Conservation (phyloP, 2,113 vertebrate genomes). For the Amazona vittata region DNA sequence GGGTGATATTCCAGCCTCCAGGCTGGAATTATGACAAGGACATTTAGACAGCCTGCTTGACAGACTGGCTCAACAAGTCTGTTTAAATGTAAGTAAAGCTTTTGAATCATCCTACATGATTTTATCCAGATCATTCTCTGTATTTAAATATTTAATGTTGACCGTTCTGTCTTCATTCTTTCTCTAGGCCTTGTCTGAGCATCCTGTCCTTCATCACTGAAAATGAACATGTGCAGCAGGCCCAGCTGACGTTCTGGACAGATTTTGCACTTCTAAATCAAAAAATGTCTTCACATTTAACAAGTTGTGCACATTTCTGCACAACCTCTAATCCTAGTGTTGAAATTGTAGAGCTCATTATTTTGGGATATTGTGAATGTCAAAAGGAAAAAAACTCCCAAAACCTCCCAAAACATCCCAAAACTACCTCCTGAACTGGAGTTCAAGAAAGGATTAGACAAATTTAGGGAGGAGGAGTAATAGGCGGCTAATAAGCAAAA, state of each 20-base stretch:
- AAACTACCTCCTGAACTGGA: background rate
- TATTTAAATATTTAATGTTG: background rate
- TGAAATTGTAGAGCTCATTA: background rate
- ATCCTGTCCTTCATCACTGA: background rate
- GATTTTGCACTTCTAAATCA: background rate
- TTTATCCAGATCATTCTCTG: background rate
- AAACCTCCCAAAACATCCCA: background rate
- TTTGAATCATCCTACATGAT: background rate
- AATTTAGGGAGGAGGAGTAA: background rate
- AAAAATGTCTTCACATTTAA: background rate
- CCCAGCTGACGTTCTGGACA: background rate
- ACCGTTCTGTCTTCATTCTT: background rate
- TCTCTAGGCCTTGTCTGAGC: background rate
- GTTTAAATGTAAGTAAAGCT: background rate
- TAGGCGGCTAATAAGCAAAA: background rate
- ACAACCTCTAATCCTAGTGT: background rate
- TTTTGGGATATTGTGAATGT: background rate
- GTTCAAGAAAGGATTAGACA: background rate
- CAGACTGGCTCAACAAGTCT: conserved; percentile 16
- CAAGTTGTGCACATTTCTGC: background rate
- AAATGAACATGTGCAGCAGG: background rate
- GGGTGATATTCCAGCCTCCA: conserved; percentile 20
- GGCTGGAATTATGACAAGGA: conserved; percentile 34
- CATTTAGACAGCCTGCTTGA: conserved; percentile 23
- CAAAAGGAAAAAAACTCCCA: background rate